phyloP scores from a whole-genome alignment of 2,797 vertebrate species.

The Siniperca scherzeri region DNA sequence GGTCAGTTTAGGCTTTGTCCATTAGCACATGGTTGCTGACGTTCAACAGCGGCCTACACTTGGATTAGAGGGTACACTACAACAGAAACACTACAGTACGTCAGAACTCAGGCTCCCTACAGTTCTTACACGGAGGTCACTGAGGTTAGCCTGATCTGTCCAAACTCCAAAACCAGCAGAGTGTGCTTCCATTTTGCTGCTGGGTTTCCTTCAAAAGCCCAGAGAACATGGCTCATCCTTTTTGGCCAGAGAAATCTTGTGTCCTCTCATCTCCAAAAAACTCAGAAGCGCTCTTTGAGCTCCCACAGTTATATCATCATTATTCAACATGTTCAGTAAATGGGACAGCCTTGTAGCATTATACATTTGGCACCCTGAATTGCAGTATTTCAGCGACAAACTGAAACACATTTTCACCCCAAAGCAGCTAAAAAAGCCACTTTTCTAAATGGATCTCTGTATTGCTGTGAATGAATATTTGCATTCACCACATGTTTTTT shows the following conservation, averaged over 20 bases:
- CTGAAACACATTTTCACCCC: conserved; percentile 21
- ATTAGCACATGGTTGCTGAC: not conserved
- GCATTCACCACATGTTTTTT: not conserved
- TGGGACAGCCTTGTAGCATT: conserved; percentile 5
- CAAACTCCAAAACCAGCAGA: conserved; percentile 6
- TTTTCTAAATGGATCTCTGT: not conserved
- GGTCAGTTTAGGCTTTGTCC: not conserved
- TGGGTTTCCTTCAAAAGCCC: conserved; percentile 4
- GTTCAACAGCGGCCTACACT: not conserved
- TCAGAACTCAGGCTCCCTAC: not conserved
- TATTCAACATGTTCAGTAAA: conserved; percentile 36
- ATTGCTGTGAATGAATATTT: not conserved
- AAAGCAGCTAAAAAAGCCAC: not conserved
- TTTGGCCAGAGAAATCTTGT: conserved; percentile 6
- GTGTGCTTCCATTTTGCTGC: conserved; percentile 3
- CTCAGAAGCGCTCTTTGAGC: not conserved
- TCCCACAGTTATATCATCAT: conserved; percentile 21
- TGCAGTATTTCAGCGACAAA: not conserved
- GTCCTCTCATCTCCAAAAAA: conserved; percentile 17
- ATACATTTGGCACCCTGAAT: conserved; percentile 13
- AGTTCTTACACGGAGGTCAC: not conserved
- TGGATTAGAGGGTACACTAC: not conserved
- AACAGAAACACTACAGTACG: not conserved
- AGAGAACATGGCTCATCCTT: conserved; percentile 26
- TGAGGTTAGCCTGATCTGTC: not conserved